phyloP scores from a whole-genome alignment of 2,797 vertebrate species.

The Alfaro cultratus region DNA sequence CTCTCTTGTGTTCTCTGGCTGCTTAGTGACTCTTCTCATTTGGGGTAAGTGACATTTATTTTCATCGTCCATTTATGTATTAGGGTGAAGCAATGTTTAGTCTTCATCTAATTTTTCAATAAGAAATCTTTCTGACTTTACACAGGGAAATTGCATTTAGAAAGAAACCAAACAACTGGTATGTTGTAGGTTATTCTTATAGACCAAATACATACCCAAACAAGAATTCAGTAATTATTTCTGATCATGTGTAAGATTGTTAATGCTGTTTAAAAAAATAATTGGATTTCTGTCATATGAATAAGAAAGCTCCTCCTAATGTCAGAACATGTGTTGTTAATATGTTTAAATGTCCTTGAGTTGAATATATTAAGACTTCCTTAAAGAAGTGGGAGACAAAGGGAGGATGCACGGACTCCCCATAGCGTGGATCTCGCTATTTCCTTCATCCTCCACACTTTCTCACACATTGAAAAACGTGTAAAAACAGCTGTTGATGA shows the following conservation, averaged over 20 bases:
- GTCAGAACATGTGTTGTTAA: background rate
- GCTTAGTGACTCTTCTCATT: constrained; percentile 60
- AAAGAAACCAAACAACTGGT: constrained; percentile 19
- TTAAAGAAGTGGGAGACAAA: constrained; percentile 44
- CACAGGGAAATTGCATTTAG: constrained; percentile 37
- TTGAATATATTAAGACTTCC: constrained; percentile 30
- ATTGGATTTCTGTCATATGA: background rate
- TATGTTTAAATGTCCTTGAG: constrained; percentile 2
- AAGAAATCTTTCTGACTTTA: constrained; percentile 40
- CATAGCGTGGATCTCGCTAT: background rate
- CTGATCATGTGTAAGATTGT: background rate
- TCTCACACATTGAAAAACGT: background rate
- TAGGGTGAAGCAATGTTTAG: constrained; percentile 26
- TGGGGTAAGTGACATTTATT: constrained; percentile 71
- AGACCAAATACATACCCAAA: constrained; percentile 10
- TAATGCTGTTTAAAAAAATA: background rate
- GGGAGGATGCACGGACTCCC: constrained; percentile 47
- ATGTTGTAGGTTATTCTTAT: constrained; percentile 21
- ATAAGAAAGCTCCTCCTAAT: background rate
- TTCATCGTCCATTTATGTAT: constrained; percentile 29
- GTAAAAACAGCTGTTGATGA: background rate
- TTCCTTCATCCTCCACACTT: constrained; percentile 20
- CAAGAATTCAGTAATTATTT: background rate
- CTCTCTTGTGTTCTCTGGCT: constrained; percentile 39
- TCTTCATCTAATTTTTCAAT: constrained; percentile 47